Evolutionary conservation across 1,140 invertebrate species (phyloP), one percentile per base, ranked within the genome.

Genomic region (Drosophila nigromelanica): DNA sequence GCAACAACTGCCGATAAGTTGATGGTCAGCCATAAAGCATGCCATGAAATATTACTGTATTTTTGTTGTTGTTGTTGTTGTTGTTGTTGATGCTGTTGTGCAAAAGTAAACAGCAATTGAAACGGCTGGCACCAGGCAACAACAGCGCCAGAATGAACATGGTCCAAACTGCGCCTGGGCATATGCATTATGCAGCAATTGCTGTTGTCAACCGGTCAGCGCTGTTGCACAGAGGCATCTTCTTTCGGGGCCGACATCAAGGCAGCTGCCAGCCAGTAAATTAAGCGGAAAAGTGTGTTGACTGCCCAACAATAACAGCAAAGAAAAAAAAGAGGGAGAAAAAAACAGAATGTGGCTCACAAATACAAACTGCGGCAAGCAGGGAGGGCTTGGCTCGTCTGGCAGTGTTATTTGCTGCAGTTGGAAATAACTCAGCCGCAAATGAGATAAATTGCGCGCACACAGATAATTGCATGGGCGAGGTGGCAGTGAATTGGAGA

Each of bases 401-500:
- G 61, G 27, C 55, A 56, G 70, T 67, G 87, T 80, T 89, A 89
- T 89, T 89, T 80, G 83, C 82, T 89, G 80, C 80, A 82, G 74
- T 79, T 75, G 89, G 76, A 91, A 91, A 91, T 83, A 91, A 91
- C 85, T 90, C 89, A 91, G 90, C 90, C 86, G 90, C 89, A 91
- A 91, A 91, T 91, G 89, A 90, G 89, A 91, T 91, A 91, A 91
- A 91, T 91, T 91, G 82, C 75, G 69, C 77, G 86, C 79, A 87
- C 64, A 83, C 73, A 91, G 90, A 90, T 91, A 87, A 91, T 91
- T 91, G 85, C 90, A 80, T 70, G 78, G 69, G 40, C 21, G 68
- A 60, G 63, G 45, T 58, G 54, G 60, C 50, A 61, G 42, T 5
- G 39, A 12, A 52, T 24, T 24, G 39, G n/a, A 6, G 3, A 14